Evolutionary conservation across 2,113 vertebrate species (phyloP).

Genomic region (Mesocricetus auratus): DNA sequence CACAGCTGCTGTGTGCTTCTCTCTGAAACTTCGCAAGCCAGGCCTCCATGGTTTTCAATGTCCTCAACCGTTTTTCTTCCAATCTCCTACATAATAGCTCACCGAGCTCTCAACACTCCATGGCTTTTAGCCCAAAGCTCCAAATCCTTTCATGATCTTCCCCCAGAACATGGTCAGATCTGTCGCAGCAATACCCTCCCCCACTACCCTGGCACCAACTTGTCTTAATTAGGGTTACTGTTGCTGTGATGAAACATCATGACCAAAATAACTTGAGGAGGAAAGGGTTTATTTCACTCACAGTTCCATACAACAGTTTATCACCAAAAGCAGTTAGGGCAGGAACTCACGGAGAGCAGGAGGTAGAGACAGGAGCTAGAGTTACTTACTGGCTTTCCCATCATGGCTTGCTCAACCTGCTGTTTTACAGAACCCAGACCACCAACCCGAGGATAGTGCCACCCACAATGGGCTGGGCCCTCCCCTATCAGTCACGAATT

Average conservation of each 20-base stretch:
- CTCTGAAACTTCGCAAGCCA: not conserved
- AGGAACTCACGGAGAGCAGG: not conserved
- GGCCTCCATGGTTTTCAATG: not conserved
- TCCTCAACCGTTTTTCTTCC: not conserved
- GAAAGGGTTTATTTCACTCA: not conserved
- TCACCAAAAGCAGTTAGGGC: not conserved
- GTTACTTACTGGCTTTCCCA: rapidly evolving
- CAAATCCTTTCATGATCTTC: not conserved
- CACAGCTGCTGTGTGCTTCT: not conserved
- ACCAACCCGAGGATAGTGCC: not conserved
- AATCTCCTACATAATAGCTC: not conserved
- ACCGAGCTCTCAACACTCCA: not conserved
- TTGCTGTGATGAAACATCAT: not conserved
- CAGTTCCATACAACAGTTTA: no score
- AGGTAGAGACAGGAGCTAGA: not conserved
- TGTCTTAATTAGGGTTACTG: not conserved
- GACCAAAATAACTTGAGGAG: not conserved
- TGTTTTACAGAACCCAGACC: not conserved
- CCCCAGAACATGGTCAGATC: not conserved
- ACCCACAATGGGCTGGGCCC: not conserved
- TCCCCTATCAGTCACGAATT: not conserved
- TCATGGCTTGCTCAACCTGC: not conserved
- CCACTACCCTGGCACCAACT: not conserved
- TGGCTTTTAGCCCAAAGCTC: not conserved
- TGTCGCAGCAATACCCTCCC: not conserved